Conservation (phyloP, 2,888 invertebrate species). For the Orgyia antiqua region DNA sequence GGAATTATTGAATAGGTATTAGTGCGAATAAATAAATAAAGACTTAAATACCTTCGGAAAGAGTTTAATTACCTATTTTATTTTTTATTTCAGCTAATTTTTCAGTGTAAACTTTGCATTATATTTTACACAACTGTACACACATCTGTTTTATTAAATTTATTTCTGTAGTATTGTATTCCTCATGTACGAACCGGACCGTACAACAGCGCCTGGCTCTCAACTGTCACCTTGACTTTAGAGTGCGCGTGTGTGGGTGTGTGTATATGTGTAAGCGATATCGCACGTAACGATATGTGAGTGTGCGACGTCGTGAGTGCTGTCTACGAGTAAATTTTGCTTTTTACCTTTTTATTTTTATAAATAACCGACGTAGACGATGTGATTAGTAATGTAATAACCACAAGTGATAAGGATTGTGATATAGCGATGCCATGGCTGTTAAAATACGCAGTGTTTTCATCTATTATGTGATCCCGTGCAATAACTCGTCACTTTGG, state of each 20-base stretch:
- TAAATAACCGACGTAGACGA: constrained; percentile 63
- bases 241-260: constrained; percentile 27
- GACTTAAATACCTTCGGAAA: too few relatives aligned
- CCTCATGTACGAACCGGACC: too few relatives aligned
- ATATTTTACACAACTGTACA: too few relatives aligned
- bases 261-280: constrained; percentile 57
- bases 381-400: constrained; percentile 65
- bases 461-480: constrained; percentile 68
- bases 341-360: constrained; percentile 76
- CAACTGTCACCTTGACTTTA: constrained; percentile 56
- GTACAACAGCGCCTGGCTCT: constrained; percentile 30
- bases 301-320: constrained; percentile 75
- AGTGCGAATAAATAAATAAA: too few relatives aligned
- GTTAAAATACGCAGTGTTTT: constrained; percentile 66
- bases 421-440: constrained; percentile 66
- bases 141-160: too few relatives aligned
- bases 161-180: too few relatives aligned
- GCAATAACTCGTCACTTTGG: constrained; percentile 74
- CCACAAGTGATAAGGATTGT: constrained; percentile 71
- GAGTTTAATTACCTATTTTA: too few relatives aligned
- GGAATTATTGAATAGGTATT: too few relatives aligned
- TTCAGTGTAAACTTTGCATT: too few relatives aligned
- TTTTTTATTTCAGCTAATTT: too few relatives aligned
- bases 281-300: constrained; percentile 68
- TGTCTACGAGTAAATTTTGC: constrained; percentile 72